phyloP scores from a whole-genome alignment of 2,888 invertebrate genomes.

The Balanococcus diminutus region DNA sequence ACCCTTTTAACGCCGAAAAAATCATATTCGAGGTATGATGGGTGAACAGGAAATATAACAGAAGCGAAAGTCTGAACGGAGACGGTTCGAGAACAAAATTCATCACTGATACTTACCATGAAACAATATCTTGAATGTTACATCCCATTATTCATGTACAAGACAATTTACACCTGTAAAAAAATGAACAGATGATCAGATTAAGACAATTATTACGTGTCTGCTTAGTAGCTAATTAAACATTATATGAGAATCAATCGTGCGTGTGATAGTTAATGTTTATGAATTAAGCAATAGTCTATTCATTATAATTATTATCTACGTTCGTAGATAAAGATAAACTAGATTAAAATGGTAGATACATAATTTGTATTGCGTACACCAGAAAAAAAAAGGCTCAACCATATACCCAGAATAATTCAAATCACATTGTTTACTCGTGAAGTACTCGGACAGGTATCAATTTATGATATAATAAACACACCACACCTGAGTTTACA shows the following conservation, averaged over 20 bases:
- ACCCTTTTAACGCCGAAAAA: background rate
- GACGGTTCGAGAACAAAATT: background rate
- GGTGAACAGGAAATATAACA: background rate
- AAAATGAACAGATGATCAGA: background rate
- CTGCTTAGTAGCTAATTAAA: background rate
- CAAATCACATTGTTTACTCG: background rate
- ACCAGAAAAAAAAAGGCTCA: background rate
- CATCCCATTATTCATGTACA: slow-evolving; percentile 58
- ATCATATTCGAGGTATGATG: background rate
- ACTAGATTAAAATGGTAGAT: background rate
- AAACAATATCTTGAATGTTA: slow-evolving; percentile 59
- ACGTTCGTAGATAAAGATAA: background rate
- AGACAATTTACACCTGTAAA: slow-evolving; percentile 8
- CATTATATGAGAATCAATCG: background rate
- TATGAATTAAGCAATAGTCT: background rate
- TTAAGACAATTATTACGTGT: background rate
- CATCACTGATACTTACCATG: slow-evolving; percentile 58
- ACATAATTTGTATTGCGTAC: background rate
- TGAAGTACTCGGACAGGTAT: background rate
- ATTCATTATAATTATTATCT: background rate
- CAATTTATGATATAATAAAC: background rate
- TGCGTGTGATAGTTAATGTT: background rate
- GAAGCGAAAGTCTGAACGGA: background rate
- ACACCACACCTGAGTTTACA: background rate
- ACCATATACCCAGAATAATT: background rate